Evolutionary conservation across 2,888 invertebrate genomes (phyloP).

Genomic region (Gastracanthus pulcherrimus): DNA sequence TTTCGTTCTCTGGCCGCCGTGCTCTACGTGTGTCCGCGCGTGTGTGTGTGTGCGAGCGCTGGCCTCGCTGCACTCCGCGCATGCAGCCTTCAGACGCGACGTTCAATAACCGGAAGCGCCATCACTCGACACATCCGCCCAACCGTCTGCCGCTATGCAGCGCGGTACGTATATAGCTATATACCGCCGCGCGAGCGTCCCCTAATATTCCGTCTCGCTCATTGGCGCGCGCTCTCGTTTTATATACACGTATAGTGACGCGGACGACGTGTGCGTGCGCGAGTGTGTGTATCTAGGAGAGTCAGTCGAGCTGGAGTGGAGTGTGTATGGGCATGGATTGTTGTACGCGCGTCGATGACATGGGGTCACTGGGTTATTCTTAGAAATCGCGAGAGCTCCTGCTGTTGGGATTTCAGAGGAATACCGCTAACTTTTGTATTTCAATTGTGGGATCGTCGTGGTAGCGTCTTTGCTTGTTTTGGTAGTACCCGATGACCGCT

Average conservation of each 20-base stretch:
- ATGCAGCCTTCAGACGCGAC: constrained; percentile 62
- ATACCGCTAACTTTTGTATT: no score
- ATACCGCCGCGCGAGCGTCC: no score
- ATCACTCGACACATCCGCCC: constrained; percentile 76
- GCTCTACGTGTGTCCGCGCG: neutral
- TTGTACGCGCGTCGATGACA: neutral
- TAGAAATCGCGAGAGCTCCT: neutral
- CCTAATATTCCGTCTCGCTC: constrained; percentile 53
- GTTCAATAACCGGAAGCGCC: constrained; percentile 75
- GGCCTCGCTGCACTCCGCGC: constrained; percentile 38
- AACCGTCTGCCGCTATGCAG: constrained; percentile 57
- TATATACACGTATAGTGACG: neutral
- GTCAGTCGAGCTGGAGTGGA: no score
- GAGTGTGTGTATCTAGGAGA: no score
- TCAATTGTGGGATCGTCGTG: no score
- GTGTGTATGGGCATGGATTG: no score
- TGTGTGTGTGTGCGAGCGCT: constrained; percentile 3
- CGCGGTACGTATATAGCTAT: constrained; percentile 54
- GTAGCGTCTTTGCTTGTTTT: no score
- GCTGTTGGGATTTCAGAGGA: neutral
- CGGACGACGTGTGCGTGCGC: constrained; percentile 39
- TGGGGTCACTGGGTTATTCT: constrained; percentile 7
- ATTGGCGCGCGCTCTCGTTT: constrained; percentile 45
- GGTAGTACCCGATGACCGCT: no score
- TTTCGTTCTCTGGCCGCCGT: neutral